Conservation (phyloP, 2,797 vertebrate species). For the Limnodromus scolopaceus region DNA sequence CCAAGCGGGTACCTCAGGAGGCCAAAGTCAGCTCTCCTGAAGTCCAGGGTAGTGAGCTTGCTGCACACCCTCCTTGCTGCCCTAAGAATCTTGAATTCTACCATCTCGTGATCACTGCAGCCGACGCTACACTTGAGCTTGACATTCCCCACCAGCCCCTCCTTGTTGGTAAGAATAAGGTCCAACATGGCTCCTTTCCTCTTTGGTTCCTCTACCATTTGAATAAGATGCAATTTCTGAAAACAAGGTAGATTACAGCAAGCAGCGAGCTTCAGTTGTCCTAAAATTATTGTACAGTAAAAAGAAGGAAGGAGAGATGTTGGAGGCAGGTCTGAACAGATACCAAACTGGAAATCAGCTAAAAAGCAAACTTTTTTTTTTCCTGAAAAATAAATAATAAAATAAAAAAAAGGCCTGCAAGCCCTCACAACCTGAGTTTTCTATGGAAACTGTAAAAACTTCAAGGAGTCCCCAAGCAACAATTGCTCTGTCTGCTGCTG, state of each 20-base stretch:
- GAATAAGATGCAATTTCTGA: background rate
- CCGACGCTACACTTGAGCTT: no score
- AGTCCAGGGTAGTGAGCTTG: no score
- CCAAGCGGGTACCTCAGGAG: no score
- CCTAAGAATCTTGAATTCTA: no score
- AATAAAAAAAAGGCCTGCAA: background rate
- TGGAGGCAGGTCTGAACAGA: background rate
- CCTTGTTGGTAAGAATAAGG: no score
- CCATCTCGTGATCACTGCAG: no score
- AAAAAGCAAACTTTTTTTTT: background rate
- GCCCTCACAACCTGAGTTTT: background rate
- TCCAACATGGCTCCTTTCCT: no score
- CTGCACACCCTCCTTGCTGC: no score
- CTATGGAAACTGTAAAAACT: slow-evolving; percentile 25
- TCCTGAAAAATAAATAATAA: no score
- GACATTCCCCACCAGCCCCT: no score
- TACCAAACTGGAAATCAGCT: background rate
- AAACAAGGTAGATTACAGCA: background rate
- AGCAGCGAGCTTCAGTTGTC: background rate
- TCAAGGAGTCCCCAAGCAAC: slow-evolving; percentile 11
- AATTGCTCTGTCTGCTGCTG: slow-evolving; percentile 11
- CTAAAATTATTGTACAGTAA: background rate
- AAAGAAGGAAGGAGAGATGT: background rate
- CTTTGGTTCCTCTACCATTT: no score
- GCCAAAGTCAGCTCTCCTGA: no score